Conservation (phyloP, 1,140 invertebrate genomes). For the Hypsibius dujardini region DNA sequence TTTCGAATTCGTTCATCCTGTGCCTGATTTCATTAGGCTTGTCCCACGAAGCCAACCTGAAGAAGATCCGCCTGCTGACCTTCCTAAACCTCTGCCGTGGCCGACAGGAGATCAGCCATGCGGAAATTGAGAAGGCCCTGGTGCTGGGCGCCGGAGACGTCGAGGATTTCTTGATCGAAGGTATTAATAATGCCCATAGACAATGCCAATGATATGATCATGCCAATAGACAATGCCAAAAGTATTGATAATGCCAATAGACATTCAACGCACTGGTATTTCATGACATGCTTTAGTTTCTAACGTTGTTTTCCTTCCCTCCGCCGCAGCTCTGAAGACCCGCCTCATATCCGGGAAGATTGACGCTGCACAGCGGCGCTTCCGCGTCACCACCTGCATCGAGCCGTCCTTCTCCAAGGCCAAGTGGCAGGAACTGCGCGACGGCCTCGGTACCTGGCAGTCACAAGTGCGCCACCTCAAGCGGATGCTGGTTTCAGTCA, state of each 20-base stretch:
- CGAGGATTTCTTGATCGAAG: constrained; percentile 3
- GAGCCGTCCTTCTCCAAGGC: constrained; percentile 15
- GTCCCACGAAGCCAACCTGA: neutral
- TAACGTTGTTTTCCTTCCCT: neutral
- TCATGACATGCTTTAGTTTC: neutral
- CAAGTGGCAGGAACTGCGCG: constrained; percentile 9
- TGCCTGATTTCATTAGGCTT: neutral
- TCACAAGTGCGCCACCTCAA: constrained; percentile 10
- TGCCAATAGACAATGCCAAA: neutral
- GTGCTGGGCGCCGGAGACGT: neutral
- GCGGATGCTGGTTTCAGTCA: constrained; percentile 11
- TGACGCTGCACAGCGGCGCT: constrained; percentile 8
- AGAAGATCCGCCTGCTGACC: constrained; percentile 12
- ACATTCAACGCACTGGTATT: neutral
- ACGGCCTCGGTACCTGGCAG: constrained; percentile 7
- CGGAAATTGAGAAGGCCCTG: neutral
- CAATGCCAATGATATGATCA: too few species aligned
- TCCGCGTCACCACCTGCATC: constrained; percentile 9
- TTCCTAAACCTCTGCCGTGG: constrained; percentile 7
- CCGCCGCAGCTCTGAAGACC: constrained; percentile 14
- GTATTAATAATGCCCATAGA: neutral
- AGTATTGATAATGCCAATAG: neutral
- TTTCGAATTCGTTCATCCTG: too few species aligned
- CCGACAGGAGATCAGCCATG: neutral
- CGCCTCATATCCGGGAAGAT: constrained; percentile 12